Percentiles rank a stretch among this genome's conserved stretches.
Conservation (phyloP, 92 coral and sea anemone genomes). For the Diadumene lineata region DNA sequence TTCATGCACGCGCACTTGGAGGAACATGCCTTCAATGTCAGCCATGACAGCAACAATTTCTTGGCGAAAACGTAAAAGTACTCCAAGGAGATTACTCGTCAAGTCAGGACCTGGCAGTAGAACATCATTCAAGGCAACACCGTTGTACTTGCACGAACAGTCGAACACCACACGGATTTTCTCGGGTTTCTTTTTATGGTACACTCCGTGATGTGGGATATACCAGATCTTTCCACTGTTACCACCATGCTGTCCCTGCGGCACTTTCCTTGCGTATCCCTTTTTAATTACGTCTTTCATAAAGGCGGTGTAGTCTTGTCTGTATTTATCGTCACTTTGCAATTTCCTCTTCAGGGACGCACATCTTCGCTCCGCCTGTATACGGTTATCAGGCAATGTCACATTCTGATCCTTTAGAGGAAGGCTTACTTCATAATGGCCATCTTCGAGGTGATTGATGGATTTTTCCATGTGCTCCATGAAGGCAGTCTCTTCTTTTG, state of each 20-base stretch:
- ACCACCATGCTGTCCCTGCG: slow-evolving; percentile 21
- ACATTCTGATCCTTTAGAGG: slow-evolving; percentile 37
- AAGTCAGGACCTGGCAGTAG: slow-evolving; percentile 54
- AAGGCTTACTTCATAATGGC: slow-evolving; percentile 38
- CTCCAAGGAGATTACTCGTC: slow-evolving; percentile 51
- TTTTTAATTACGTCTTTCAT: slow-evolving; percentile 35
- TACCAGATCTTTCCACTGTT: slow-evolving; percentile 49
- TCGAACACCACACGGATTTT: slow-evolving; percentile 33
- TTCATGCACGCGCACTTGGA: slow-evolving; percentile 43
- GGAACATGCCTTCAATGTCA: slow-evolving; percentile 48
- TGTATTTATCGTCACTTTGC: slow-evolving; percentile 12
- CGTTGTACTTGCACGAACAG: slow-evolving; percentile 45
- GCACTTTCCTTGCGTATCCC: slow-evolving; percentile 44
- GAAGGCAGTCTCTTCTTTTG: slow-evolving; percentile 33
- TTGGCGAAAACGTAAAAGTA: slow-evolving; percentile 41
- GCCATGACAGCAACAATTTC: slow-evolving; percentile 45
- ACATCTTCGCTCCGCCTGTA: slow-evolving; percentile 48
- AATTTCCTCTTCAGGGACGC: slow-evolving; percentile 27
- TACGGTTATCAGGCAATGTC: slow-evolving; percentile 26
- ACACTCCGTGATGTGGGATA: slow-evolving; percentile 50
- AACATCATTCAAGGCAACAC: slow-evolving; percentile 30
- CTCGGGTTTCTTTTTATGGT: slow-evolving; percentile 33
- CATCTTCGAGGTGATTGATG: slow-evolving; percentile 31
- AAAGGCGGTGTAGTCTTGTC: slow-evolving; percentile 36
- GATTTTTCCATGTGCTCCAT: slow-evolving; percentile 34